A percentile compares a stretch with the other conserved stretches of the same genome.
Evolutionary conservation across 1,140 invertebrate species (phyloP).

Genomic region (Drosophila ercepeae): DNA sequence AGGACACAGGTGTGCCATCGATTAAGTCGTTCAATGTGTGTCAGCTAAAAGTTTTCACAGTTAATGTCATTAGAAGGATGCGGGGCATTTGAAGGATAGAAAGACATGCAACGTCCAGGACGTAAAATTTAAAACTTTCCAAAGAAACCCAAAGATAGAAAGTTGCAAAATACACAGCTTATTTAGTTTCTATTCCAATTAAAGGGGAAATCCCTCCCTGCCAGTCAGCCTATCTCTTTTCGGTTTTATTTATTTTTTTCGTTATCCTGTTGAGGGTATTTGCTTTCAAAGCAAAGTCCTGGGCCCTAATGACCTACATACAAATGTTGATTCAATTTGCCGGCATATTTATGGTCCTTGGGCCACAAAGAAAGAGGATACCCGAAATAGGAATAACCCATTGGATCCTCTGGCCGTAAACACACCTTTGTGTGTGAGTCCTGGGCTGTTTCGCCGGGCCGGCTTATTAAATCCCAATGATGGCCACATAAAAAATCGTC

Average conservation of each 20-base stretch:
- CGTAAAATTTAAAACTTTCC: conserved; percentile 53
- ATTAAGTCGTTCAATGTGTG: conserved; percentile 67
- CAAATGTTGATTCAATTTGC: conserved; percentile 34
- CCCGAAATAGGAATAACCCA: conserved; percentile 35
- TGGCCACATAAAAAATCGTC: conserved; percentile 63
- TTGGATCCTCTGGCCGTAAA: conserved; percentile 23
- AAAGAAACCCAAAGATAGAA: conserved; percentile 2
- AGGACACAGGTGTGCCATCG: conserved; percentile 52
- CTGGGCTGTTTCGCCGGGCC: neutral
- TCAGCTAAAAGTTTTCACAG: conserved; percentile 62
- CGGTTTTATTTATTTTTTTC: neutral
- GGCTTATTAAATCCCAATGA: conserved; percentile 80
- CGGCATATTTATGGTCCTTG: conserved; percentile 24
- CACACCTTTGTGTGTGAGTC: conserved; percentile 48
- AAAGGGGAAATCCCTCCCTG: conserved; percentile 6
- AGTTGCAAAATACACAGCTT: conserved; percentile 4
- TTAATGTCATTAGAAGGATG: conserved; percentile 64
- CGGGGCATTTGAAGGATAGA: conserved; percentile 16
- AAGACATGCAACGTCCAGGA: conserved; percentile 24
- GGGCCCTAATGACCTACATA: conserved; percentile 22
- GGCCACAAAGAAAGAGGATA: conserved; percentile 32
- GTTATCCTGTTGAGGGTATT: neutral
- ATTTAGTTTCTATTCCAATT: conserved; percentile 27
- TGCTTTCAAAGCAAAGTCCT: neutral
- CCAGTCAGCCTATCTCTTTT: neutral